Conservation (phyloP, 2,888 invertebrate genomes). For the Drosophila aldrichi region DNA sequence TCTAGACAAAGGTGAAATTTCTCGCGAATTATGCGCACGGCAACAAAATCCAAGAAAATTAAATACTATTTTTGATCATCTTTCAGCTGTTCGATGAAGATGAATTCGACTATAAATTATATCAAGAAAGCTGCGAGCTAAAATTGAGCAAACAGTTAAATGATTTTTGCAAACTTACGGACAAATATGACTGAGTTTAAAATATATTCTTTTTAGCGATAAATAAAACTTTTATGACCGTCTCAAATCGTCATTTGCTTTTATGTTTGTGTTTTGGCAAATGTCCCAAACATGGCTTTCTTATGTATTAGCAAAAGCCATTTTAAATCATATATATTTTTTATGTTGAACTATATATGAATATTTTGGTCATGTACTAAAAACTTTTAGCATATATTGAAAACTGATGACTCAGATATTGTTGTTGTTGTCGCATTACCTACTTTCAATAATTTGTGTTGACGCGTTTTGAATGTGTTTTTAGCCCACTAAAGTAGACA, state of each 20-base stretch:
- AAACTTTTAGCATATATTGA: conserved; percentile 23
- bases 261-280: not conserved
- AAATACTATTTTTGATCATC: not conserved
- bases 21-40: conserved; percentile 46
- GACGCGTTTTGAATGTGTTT: conserved; percentile 50
- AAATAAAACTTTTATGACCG: not conserved
- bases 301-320: not conserved
- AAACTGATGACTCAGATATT: conserved; percentile 64
- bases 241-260: not conserved
- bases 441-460: conserved; percentile 67
- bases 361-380: conserved; percentile 26
- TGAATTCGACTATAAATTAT: conserved; percentile 1
- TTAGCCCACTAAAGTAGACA: conserved; percentile 21
- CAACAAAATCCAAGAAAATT: conserved; percentile 13
- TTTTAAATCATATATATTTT: not conserved
- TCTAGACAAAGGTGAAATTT: conserved; percentile 46
- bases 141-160: not conserved
- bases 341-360: conserved; percentile 11
- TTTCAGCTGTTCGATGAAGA: not conserved
- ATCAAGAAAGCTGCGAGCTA: not conserved
- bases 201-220: not conserved
- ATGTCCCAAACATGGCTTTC: not conserved
- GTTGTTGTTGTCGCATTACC: conserved; percentile 57
- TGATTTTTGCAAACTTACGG: not conserved
- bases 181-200: not conserved